Conservation (phyloP, 2,113 vertebrate species). For the Silurus asotus region DNA sequence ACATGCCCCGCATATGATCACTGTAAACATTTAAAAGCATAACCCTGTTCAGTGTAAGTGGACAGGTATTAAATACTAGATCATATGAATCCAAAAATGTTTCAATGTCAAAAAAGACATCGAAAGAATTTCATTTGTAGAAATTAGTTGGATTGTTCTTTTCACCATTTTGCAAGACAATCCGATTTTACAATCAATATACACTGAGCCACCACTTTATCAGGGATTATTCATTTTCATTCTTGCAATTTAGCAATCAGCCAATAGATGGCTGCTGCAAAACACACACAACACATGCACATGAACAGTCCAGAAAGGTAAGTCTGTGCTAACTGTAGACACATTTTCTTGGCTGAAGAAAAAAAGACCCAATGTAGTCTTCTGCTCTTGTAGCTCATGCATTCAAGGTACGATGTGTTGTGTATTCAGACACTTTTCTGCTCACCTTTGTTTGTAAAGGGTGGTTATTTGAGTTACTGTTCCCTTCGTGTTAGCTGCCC, state of each 20-base stretch:
- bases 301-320: too few species aligned
- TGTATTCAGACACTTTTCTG: background rate
- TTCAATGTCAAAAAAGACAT: background rate
- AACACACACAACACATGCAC: too few species aligned
- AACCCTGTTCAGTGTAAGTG: background rate
- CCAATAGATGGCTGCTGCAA: too few species aligned
- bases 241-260: too few species aligned
- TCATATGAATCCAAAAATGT: background rate
- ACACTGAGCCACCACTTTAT: background rate
- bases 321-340: background rate
- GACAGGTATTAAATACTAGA: background rate
- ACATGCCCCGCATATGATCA: background rate
- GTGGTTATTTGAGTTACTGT: background rate
- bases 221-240: too few species aligned
- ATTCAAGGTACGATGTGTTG: background rate
- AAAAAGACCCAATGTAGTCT: background rate
- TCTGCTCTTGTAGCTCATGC: background rate
- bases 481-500: background rate
- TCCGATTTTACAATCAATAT: background rate
- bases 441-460: background rate
- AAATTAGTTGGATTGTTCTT: background rate
- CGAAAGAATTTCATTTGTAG: background rate
- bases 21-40: background rate
- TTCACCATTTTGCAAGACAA: background rate
- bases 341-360: background rate